phyloP scores from a whole-genome alignment of 1,140 invertebrate species.

The Plodia interpunctella region DNA sequence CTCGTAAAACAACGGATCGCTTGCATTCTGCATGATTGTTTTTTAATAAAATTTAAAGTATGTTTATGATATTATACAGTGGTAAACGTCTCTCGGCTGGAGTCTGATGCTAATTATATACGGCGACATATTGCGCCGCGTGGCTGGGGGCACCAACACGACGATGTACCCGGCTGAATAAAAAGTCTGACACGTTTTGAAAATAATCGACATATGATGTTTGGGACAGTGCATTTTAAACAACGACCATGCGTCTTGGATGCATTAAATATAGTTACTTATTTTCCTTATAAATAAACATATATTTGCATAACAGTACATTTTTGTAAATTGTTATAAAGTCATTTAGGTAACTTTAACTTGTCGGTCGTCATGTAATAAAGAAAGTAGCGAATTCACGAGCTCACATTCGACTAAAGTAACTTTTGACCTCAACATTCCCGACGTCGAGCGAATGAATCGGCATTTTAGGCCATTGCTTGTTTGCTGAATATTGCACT shows the following conservation, averaged over 20 bases:
- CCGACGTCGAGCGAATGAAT: conserved; percentile 1
- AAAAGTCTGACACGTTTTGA: conserved; percentile 11
- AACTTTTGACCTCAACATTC: neutral
- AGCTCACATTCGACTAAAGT: conserved; percentile 15
- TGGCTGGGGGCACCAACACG: conserved; percentile 2
- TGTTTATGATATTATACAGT: neutral
- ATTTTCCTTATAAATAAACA: too few species aligned
- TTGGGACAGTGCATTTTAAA: conserved; percentile 26
- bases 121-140: neutral
- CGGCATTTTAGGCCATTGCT: neutral
- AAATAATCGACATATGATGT: conserved; percentile 8
- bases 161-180: neutral
- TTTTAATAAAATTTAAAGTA: neutral
- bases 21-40: neutral
- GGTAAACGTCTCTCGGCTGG: conserved; percentile 8
- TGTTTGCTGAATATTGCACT: conserved; percentile 7
- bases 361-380: neutral
- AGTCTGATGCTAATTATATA: conserved; percentile 7
- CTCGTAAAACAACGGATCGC: too few species aligned
- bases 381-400: neutral
- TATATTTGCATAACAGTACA: too few species aligned
- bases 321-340: too few species aligned
- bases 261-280: too few species aligned
- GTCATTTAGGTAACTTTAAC: neutral
- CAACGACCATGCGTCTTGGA: conserved; percentile 26